Base-by-base conservation (phyloP, 1,140 invertebrate species). In the Heliconius congener region DNA sequence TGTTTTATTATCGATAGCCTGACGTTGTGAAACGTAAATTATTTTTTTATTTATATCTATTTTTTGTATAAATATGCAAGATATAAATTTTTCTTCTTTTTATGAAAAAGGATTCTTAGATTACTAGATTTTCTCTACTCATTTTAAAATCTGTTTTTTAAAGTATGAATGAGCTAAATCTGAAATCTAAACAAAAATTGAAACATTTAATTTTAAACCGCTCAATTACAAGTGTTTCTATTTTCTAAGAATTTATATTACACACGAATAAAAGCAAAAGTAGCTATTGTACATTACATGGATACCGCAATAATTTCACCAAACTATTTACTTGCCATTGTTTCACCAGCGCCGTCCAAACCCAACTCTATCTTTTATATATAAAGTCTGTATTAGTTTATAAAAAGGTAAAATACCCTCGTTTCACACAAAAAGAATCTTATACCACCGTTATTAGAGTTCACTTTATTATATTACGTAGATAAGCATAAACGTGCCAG, bases 301-400 rank as follows among this genome's bases (percentile, higher is more conserved):
- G 78, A 80, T 71, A 80, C 30, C 74, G 74, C 66, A 80, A 80
- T 73, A 76, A 76, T 76, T 80, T 80, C 78, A 80, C 78, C 78
- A 11, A 72, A 72, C 76, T 23, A 34, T 71, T 30, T 52, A 52
- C 18, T 52, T 75, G 19, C 73, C 66, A 79, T 75, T 79, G 78
- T 79, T 79, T 4, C 9, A 1, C 30, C 55, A 55, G 2, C 2
- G 23, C 74, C 55, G 16, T 27, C 75, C 18, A 71, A 55, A 50
- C 13, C 52, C 27, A 34, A 30, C 42, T 50, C 71, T 79, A 75
- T 71, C 30, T 71, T 71, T 19, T 30, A 46, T 52, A n/a, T 23
- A 80, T 80, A 80, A 76, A 73, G 74, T 76, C 57, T 19, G 23
- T 72, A 72, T 39, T 72, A 72, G 42, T 9, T 66, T 72, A 72